Conservation (phyloP, 2,113 vertebrate species). For the Ptychochromis oligacanthus region DNA sequence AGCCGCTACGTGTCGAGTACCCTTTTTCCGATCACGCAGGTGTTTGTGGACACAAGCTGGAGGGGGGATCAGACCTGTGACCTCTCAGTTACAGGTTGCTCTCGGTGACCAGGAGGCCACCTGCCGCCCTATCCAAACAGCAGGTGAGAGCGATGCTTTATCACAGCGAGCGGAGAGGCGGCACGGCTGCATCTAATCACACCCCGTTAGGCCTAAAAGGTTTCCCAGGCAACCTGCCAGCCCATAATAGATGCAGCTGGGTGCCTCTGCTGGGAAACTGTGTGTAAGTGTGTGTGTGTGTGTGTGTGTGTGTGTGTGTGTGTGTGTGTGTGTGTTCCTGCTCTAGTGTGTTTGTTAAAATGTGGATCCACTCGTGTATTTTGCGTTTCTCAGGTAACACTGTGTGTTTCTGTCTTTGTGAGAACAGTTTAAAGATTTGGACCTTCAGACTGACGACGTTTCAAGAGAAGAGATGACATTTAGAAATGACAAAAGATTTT, state of each 20-base stretch:
- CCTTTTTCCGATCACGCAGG: not conserved
- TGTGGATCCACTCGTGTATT: not conserved
- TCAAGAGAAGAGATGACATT: not conserved
- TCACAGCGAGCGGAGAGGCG: conserved; percentile 4
- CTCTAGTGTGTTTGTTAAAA: not conserved
- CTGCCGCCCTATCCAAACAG: not conserved
- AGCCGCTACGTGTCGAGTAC: not conserved
- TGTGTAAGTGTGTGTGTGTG: not conserved
- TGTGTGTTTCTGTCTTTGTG: not conserved
- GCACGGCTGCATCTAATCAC: conserved; percentile 58
- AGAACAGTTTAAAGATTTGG: not conserved
- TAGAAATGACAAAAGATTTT: not conserved
- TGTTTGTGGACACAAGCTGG: not conserved
- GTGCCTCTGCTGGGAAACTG: not conserved
- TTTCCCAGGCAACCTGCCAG: conserved; percentile 62
- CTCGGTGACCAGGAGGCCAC: not conserved
- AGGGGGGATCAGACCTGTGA: conserved; percentile 7
- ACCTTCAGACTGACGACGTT: not conserved
- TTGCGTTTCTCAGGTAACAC: not conserved
- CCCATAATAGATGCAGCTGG: conserved; percentile 52
- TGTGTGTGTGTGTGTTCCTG: not conserved
- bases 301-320: not conserved
- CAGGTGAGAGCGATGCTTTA: conserved; percentile 16
- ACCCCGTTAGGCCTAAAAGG: conserved; percentile 54
- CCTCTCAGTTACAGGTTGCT: not conserved